Percentiles rank a stretch among this genome's conserved stretches.
phyloP scores from a whole-genome alignment of 2,797 vertebrate species.

The Cichlasoma orientale region DNA sequence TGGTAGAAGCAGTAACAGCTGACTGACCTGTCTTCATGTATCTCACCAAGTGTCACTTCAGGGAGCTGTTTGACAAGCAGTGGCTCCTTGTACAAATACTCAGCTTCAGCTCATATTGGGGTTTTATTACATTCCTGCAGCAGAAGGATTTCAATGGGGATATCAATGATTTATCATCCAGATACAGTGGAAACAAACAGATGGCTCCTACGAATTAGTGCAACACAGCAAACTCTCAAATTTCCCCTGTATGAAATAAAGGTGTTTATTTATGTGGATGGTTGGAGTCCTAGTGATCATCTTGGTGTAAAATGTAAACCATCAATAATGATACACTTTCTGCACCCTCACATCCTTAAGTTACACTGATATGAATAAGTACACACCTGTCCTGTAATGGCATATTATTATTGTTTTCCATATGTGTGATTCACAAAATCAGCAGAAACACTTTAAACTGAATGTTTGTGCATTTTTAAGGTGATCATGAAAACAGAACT shows the following conservation, averaged over 20 bases:
- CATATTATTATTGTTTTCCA: conserved; percentile 6
- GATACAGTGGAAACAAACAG: conserved; percentile 47
- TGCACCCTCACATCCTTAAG: not conserved
- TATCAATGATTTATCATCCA: conserved; percentile 45
- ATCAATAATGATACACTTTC: not conserved
- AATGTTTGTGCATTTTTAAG: conserved; percentile 16
- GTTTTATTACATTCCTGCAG: conserved; percentile 53
- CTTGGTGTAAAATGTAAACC: conserved; percentile 20
- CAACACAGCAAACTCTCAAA: conserved; percentile 32
- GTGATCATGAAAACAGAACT: not conserved
- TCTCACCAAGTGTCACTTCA: conserved; percentile 21
- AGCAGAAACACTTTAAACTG: conserved; percentile 4
- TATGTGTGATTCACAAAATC: conserved; percentile 4
- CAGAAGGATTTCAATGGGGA: conserved; percentile 30
- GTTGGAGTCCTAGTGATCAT: not conserved
- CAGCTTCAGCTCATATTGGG: conserved; percentile 42
- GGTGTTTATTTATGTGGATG: conserved; percentile 22
- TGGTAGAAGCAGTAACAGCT: conserved; percentile 30
- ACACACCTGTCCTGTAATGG: not conserved
- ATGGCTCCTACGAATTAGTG: conserved; percentile 19
- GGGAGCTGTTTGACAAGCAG: conserved; percentile 52
- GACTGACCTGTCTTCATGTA: not conserved
- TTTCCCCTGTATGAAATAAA: conserved; percentile 2
- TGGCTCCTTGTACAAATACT: conserved; percentile 45
- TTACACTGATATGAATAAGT: conserved; percentile 22